phyloP scores from a whole-genome alignment of 2,888 invertebrate genomes.

The Synanthedon myopaeformis region DNA sequence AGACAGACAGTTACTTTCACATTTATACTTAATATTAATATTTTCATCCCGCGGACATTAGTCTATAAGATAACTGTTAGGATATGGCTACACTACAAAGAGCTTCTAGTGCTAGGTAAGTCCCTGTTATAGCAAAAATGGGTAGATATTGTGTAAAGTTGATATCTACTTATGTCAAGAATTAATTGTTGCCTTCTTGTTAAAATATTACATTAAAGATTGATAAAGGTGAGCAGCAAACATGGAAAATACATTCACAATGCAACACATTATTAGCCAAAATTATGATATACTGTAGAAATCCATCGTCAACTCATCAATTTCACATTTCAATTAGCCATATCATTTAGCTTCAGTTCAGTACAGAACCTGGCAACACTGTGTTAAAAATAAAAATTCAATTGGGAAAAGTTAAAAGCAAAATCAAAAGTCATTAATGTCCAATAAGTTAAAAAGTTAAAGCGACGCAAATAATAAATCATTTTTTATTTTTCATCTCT shows the following conservation, averaged over 20 bases:
- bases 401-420: conserved; percentile 33
- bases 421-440: conserved; percentile 68
- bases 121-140: too few relatives aligned
- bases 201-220: too few relatives aligned
- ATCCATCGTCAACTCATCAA: neutral
- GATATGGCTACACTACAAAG: too few relatives aligned
- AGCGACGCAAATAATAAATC: conserved; percentile 61
- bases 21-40: too few relatives aligned
- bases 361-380: conserved; percentile 26
- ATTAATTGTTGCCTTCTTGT: too few relatives aligned
- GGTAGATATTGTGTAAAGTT: too few relatives aligned
- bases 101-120: too few relatives aligned
- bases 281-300: neutral
- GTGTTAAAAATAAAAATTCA: conserved; percentile 33
- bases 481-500: conserved; percentile 62
- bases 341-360: conserved; percentile 6
- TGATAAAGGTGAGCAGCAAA: neutral
- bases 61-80: too few relatives aligned
- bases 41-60: too few relatives aligned
- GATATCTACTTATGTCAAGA: too few relatives aligned
- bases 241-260: neutral
- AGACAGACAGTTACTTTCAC: too few relatives aligned
- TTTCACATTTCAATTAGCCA: conserved; percentile 8
- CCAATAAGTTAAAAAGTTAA: conserved; percentile 67
- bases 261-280: neutral